These are phyloP conservation scores for Rhingia rostrata DNA, from an alignment of 2,888 invertebrate species.

Conservation along the genomic window DNA sequence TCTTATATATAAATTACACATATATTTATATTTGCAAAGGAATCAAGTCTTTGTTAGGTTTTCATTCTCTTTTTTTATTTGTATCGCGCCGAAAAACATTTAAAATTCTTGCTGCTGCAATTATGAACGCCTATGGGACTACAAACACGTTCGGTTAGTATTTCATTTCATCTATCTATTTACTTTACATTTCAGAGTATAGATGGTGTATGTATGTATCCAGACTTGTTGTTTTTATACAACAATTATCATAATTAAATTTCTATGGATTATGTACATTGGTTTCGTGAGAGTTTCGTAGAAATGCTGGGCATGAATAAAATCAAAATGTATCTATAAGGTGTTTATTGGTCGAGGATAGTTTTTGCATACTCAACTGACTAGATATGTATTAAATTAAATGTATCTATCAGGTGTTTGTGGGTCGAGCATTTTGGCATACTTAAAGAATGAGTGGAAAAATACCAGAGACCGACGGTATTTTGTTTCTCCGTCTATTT, in stretches of 20 bases:
- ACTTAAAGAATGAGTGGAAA: conserved; percentile 11
- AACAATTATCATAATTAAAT: conserved; percentile 34
- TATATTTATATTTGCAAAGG: conserved; percentile 55
- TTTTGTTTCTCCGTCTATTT: too few relatives aligned
- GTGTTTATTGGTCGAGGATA: not conserved
- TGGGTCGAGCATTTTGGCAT: conserved; percentile 4
- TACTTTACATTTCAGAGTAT: conserved; percentile 32
- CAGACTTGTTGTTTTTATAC: not conserved
- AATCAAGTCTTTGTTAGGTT: conserved; percentile 29
- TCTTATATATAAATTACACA: conserved; percentile 37
- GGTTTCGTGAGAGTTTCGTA: not conserved
- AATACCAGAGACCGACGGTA: too few relatives aligned
- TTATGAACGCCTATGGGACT: conserved; percentile 82
- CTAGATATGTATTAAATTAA: too few relatives aligned
- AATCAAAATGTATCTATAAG: not conserved
- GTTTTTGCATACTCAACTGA: conserved; percentile 30
- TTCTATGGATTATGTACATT: conserved; percentile 18
- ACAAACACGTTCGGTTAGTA: conserved; percentile 82
- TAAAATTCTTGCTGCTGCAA: conserved; percentile 80
- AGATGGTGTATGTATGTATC: not conserved
- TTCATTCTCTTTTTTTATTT: conserved; percentile 34
- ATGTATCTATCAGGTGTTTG: too few relatives aligned
- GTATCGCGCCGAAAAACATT: conserved; percentile 53
- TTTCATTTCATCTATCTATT: conserved; percentile 56
- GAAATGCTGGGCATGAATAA: conserved; percentile 8